Conservation (phyloP, 2,797 vertebrate genomes). For the Aulostomus chinensis region DNA sequence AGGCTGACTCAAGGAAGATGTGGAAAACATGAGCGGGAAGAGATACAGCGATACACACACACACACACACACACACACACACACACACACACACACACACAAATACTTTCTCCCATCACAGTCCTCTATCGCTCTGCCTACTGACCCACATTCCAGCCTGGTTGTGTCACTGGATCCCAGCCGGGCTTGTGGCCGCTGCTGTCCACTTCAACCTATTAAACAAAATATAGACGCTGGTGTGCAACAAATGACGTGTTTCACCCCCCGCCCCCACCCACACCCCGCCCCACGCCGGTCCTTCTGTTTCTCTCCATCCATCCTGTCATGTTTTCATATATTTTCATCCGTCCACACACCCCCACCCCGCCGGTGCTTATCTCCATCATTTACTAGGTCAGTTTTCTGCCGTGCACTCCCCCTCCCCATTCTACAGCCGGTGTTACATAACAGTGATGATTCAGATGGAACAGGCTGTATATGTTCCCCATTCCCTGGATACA, state of each 20-base stretch:
- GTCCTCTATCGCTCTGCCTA: conserved; percentile 57
- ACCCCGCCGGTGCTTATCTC: conserved; percentile 55
- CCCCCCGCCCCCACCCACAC: neutral
- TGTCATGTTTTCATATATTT: neutral
- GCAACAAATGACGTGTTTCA: conserved; percentile 9
- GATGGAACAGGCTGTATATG: conserved; percentile 51
- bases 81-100: conserved; percentile 7
- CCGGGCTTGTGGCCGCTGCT: conserved; percentile 28
- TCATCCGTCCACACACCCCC: neutral
- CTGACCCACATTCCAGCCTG: conserved; percentile 76
- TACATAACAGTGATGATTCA: conserved; percentile 72
- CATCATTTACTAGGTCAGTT: conserved; percentile 67
- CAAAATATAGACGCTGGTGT: conserved; percentile 6
- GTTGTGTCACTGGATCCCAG: conserved; percentile 68
- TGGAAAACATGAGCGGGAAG: conserved; percentile 53
- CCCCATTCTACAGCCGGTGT: conserved; percentile 50
- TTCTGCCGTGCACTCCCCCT: conserved; percentile 46
- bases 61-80: conserved; percentile 28
- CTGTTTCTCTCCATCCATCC: neutral
- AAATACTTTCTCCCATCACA: conserved; percentile 43
- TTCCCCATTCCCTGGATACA: conserved; percentile 48
- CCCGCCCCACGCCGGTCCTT: neutral
- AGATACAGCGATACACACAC: conserved; percentile 16
- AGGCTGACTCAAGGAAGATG: conserved; percentile 50
- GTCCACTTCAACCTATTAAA: conserved; percentile 58